phyloP scores from a whole-genome alignment of 2,797 vertebrate genomes.

The Lemur catta region DNA sequence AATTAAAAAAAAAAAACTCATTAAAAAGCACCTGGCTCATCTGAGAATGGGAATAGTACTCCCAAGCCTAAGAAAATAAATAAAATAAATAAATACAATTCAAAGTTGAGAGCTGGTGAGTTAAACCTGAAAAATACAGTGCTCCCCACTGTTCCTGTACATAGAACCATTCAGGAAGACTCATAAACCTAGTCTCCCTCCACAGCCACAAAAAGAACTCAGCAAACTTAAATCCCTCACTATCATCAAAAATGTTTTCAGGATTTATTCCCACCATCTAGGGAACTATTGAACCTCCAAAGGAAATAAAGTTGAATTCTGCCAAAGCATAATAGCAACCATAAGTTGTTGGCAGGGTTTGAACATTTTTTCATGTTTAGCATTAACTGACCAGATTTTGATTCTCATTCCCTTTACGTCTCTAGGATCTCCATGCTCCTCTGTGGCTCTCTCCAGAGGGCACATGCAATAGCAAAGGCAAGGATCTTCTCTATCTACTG shows the following conservation, averaged over 20 bases:
- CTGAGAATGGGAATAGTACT: background rate
- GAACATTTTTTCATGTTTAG: constrained; percentile 49
- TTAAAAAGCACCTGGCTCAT: background rate
- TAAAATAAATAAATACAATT: background rate
- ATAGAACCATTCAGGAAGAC: background rate
- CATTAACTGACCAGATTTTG: constrained; percentile 38
- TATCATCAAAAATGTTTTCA: constrained; percentile 66
- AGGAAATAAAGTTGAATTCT: constrained; percentile 74
- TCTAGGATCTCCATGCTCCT: background rate
- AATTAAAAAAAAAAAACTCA: background rate
- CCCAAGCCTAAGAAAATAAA: background rate
- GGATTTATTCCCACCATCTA: constrained; percentile 66
- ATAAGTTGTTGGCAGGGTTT: constrained; percentile 49
- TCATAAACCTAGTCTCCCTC: constrained; percentile 4
- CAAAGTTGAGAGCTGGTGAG: background rate
- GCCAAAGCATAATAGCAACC: constrained; percentile 65
- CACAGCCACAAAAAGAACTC: background rate
- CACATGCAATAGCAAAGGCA: background rate
- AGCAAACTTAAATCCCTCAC: constrained; percentile 49
- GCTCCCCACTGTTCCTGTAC: background rate
- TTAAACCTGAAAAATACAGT: background rate
- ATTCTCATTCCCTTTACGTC: background rate
- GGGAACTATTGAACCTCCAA: constrained; percentile 69
- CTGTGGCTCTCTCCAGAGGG: background rate
- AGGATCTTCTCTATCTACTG: background rate